Percentiles rank a stretch among this genome's conserved stretches.
These are phyloP conservation scores for Temnothorax curvispinosus DNA, from an alignment of 1,140 invertebrate genomes.

Conservation along the genomic window DNA sequence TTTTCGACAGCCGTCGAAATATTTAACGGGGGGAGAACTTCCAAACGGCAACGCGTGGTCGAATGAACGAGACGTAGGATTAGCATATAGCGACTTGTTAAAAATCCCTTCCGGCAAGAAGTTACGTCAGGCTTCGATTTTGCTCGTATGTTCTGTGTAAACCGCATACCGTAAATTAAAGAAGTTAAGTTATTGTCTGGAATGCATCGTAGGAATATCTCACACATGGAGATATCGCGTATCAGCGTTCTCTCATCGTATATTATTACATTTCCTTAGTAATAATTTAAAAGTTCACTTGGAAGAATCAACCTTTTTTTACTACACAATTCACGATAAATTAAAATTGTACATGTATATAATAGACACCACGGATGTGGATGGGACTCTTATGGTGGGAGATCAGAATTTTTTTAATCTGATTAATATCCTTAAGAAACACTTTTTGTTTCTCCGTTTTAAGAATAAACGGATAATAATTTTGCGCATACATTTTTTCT, in stretches of 20 bases:
- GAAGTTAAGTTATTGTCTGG: not conserved
- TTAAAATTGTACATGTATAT: not conserved
- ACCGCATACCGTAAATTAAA: slow-evolving; percentile 36
- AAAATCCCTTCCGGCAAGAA: not conserved
- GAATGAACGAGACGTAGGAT: slow-evolving; percentile 43
- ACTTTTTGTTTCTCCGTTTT: not conserved
- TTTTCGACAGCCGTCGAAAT: slow-evolving; percentile 66
- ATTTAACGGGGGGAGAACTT: slow-evolving; percentile 69
- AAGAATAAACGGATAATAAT: not conserved
- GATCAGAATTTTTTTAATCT: not conserved
- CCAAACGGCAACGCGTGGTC: not conserved
- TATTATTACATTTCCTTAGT: not conserved
- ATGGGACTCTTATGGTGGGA: not conserved
- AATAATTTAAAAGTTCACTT: not conserved
- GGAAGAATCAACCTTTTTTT: not conserved
- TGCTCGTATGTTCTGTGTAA: not conserved
- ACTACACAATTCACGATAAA: not conserved
- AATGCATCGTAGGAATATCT: not conserved
- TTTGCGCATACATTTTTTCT: not conserved
- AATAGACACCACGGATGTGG: not conserved
- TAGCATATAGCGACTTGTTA: slow-evolving; percentile 62
- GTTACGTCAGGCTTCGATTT: slow-evolving; percentile 8
- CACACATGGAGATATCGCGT: not conserved
- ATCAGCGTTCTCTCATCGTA: not conserved
- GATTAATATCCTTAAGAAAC: not conserved